A percentile compares a stretch with the other conserved stretches of the same genome.
Conservation (phyloP, 2,888 invertebrate genomes). For the Omphaloscelis lunosa region DNA sequence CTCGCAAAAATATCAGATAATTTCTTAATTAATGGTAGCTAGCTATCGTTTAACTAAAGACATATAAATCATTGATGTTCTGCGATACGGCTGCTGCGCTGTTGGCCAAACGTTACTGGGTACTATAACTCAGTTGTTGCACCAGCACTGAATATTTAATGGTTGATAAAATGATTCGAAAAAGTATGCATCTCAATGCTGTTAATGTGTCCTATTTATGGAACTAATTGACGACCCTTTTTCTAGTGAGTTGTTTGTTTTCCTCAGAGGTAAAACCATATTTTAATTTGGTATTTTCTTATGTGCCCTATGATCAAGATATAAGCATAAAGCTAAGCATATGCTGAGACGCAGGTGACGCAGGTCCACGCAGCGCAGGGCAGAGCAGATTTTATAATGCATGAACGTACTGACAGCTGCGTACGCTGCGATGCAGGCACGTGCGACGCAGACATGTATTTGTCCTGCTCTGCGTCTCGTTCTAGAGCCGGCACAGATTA, state of each 20-base stretch:
- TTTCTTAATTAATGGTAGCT: slow-evolving; percentile 32
- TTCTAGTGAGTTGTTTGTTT: background rate
- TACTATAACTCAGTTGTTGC: slow-evolving; percentile 30
- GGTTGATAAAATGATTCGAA: background rate
- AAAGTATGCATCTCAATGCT: slow-evolving; percentile 2
- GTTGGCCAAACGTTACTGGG: slow-evolving; percentile 26
- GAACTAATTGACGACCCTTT: background rate
- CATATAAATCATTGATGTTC: slow-evolving; percentile 44
- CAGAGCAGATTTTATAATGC: too few relatives aligned
- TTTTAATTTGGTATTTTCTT: background rate
- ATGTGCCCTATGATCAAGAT: too few relatives aligned
- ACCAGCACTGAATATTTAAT: slow-evolving; percentile 39
- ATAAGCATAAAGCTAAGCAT: too few relatives aligned
- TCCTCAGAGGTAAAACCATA: background rate
- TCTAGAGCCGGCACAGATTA: too few relatives aligned
- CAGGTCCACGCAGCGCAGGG: too few relatives aligned
- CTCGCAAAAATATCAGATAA: slow-evolving; percentile 10
- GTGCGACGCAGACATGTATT: too few relatives aligned
- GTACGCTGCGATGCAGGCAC: too few relatives aligned
- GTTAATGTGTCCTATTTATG: slow-evolving; percentile 3
- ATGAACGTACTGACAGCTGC: too few relatives aligned
- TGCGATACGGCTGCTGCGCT: slow-evolving; percentile 39
- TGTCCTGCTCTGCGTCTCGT: too few relatives aligned
- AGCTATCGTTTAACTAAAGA: slow-evolving; percentile 36
- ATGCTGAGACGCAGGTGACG: too few relatives aligned